Base-by-base conservation (phyloP, 2,113 vertebrate genomes). In the Callospermophilus lateralis region DNA sequence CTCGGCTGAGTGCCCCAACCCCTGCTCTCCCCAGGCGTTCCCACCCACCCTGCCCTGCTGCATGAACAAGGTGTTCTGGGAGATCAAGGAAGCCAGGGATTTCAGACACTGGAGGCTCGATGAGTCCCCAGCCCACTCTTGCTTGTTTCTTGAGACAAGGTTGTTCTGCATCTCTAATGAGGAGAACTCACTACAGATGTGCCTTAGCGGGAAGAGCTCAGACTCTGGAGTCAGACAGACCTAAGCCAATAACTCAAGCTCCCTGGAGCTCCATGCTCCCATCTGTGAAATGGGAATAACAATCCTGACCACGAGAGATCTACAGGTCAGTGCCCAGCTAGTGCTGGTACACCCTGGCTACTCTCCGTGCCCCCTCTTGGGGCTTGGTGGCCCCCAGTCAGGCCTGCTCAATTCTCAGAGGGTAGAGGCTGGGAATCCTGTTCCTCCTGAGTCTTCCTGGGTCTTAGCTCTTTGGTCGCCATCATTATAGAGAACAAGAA, bases 1-100 rank as follows among this genome's bases (percentile, higher is more conserved):
- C 2, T n/a, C 10, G 1, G 58, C 11, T 26, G 32, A 32, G n/a
- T 4, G 3, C n/a, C 17, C 15, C 26, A 39, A 11, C 37, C 26
- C 58, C 42, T 9, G 10, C 16, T 53, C 16, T 61, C 63, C 45
- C 58, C 65, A 0, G 0, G 0, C 55, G 6, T 19, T n/a, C 48
- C n/a, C 45, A 45, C 45, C 65, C 30, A 6, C 19, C 28, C n/a
- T 8, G 34, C 80, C 58, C 37, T 34, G 4, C 0, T 0, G 67
- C 3, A 26, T 0, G 6, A 79, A n/a, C 10, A 13, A 85, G 67
- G 81, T 9, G 32, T 34, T 34, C 39, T 2, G 17, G 39, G 55
- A 65, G 22, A 72, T 32, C 22, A 53, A 91, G 11, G 53, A 78
- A 78, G 30, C 6, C 63, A 30, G 68, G 53, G 26, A 34, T 45